phyloP scores from a whole-genome alignment of 2,888 invertebrate species.

The Tillus elongatus region DNA sequence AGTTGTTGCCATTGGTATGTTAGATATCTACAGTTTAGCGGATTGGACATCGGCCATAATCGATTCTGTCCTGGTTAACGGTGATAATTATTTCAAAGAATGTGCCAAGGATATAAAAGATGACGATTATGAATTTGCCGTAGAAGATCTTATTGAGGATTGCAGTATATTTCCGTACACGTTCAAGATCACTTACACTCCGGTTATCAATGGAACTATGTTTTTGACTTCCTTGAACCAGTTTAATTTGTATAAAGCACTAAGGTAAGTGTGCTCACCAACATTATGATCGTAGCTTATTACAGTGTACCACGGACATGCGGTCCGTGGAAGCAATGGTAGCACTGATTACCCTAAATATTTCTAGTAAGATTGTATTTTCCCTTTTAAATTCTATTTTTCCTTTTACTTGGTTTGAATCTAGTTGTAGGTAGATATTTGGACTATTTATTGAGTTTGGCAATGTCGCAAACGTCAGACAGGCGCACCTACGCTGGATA shows the following conservation, averaged over 20 bases:
- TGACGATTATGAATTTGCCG: constrained; percentile 48
- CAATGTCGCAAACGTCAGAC: too few relatives aligned
- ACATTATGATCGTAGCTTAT: neutral
- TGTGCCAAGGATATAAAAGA: constrained; percentile 43
- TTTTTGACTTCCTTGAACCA: constrained; percentile 48
- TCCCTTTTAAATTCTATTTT: too few relatives aligned
- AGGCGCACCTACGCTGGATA: too few relatives aligned
- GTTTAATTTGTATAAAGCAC: constrained; percentile 55
- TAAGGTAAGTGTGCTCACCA: constrained; percentile 36
- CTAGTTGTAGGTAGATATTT: too few relatives aligned
- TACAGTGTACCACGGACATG: too few relatives aligned
- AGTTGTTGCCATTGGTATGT: constrained; percentile 44
- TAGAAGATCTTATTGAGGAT: constrained; percentile 48
- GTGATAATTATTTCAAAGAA: constrained; percentile 49
- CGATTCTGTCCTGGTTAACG: constrained; percentile 53
- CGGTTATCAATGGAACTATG: constrained; percentile 52
- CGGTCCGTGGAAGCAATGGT: too few relatives aligned
- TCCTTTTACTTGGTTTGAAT: too few relatives aligned
- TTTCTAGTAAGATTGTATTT: too few relatives aligned
- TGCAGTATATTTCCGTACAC: constrained; percentile 51
- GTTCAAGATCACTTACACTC: constrained; percentile 49
- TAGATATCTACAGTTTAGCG: constrained; percentile 49
- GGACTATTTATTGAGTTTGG: too few relatives aligned
- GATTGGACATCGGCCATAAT: constrained; percentile 56
- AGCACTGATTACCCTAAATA: too few relatives aligned